Conservation (phyloP, 2,797 vertebrate species). For the Tympanoctomys barrerae region DNA sequence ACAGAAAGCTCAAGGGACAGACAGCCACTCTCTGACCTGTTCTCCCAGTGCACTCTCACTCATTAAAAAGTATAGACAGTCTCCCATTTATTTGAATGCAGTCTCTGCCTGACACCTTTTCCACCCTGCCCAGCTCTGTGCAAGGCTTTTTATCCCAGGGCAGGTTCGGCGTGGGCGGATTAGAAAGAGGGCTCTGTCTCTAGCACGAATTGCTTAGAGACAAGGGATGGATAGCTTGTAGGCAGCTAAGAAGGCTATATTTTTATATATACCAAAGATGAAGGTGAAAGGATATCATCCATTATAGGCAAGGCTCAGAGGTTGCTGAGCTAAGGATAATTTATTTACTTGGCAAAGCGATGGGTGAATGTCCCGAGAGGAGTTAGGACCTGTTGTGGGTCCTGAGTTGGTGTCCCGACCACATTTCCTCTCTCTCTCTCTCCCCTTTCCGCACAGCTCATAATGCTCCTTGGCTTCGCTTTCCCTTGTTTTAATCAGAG, state of each 20-base stretch:
- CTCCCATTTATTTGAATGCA: conserved; percentile 51
- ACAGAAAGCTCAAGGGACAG: conserved; percentile 63
- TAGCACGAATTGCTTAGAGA: conserved; percentile 65
- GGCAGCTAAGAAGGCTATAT: conserved; percentile 73
- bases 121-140: neutral
- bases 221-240: conserved; percentile 55
- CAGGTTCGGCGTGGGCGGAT: conserved; percentile 47
- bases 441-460: neutral
- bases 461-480: conserved; percentile 19
- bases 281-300: conserved; percentile 63
- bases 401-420: neutral
- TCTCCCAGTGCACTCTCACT: conserved; percentile 67
- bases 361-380: conserved; percentile 57
- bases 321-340: conserved; percentile 64
- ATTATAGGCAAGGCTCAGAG: conserved; percentile 65
- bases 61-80: conserved; percentile 76
- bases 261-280: conserved; percentile 71
- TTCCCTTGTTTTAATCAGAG: conserved; percentile 64
- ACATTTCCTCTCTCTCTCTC: neutral
- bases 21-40: conserved; percentile 55
- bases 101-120: conserved; percentile 47
- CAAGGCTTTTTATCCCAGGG: conserved; percentile 62
- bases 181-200: conserved; percentile 56
- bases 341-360: conserved; percentile 53
- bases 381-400: neutral